Evolutionary conservation across 2,888 invertebrate species (phyloP).

Genomic region (Ditula angustiorana): DNA sequence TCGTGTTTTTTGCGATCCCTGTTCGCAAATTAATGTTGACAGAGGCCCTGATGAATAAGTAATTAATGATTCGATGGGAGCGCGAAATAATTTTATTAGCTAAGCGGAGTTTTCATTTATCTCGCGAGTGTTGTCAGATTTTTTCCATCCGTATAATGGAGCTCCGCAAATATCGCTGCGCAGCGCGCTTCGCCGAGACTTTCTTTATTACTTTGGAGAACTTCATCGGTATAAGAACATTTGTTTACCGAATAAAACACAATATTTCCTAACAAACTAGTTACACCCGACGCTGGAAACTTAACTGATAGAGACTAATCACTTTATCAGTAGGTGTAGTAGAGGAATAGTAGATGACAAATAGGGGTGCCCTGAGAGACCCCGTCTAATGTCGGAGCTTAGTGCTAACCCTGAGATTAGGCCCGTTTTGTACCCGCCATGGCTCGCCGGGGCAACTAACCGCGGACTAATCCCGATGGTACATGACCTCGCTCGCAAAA

Average conservation of each 20-base stretch:
- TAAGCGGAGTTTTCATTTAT: slow-evolving; percentile 25
- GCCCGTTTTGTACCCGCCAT: slow-evolving; percentile 12
- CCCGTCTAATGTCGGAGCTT: slow-evolving; percentile 34
- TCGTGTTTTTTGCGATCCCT: slow-evolving; percentile 24
- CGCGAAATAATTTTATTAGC: slow-evolving; percentile 37
- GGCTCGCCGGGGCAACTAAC: slow-evolving; percentile 24
- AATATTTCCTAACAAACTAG: slow-evolving; percentile 2
- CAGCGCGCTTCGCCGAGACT: neutral
- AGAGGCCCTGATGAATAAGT: slow-evolving; percentile 36
- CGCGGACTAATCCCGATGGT: slow-evolving; percentile 21
- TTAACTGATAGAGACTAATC: slow-evolving; percentile 33
- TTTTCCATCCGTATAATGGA: slow-evolving; percentile 19
- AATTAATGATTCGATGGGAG: slow-evolving; percentile 37
- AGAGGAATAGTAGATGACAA: slow-evolving; percentile 32
- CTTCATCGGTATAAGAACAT: neutral
- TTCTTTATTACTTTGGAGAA: neutral
- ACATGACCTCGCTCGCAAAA: slow-evolving; percentile 23
- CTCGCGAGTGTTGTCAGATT: slow-evolving; percentile 15
- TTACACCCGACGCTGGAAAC: slow-evolving; percentile 8
- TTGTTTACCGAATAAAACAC: neutral
- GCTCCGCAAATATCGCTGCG: slow-evolving; percentile 10
- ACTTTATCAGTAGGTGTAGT: slow-evolving; percentile 28
- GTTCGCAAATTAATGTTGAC: slow-evolving; percentile 30
- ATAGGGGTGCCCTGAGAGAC: slow-evolving; percentile 31
- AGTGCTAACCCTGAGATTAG: slow-evolving; percentile 36